Evolutionary conservation across 2,797 vertebrate species (phyloP), one percentile per base, ranked within the genome.

Genomic region (Hippopotamyrus pictus): DNA sequence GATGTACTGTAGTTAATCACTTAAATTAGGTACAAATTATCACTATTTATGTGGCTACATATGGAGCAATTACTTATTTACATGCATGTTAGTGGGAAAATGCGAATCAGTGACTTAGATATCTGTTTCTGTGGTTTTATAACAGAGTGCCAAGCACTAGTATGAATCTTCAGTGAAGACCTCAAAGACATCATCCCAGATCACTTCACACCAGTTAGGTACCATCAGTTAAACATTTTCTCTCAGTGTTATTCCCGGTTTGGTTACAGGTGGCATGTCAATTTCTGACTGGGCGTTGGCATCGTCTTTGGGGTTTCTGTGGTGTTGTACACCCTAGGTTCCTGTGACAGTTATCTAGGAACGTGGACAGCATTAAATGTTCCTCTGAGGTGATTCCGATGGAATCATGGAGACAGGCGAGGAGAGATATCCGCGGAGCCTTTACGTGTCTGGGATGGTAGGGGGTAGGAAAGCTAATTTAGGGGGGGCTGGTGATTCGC

Each of bases 401-500:
- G 29, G 29, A 73, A 73, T 73, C 46, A 62, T 44, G 57, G 57
- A 11, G 86, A 59, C 51, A 91, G 76, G 62, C n/a, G 53, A 88
- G 88, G 90, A 90, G 25, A 88, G 76, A 91, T 88, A 92, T 92
- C 41, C 2, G 12, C 8, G 0, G n/a, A 79, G 89, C 57, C 84
- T 91, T 87, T 33, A 33, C 83, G 2, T 14, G 19, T 51, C 22
- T 89, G 88, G 79, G 25, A 44, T 89, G 90, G 59, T 88, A 90
- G 85, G 90, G 89, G 89, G 87, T 82, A 87, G 88, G 88, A 2
- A 62, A 92, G 90, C 92, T 93, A 89, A 93, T 93, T 93, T 46
- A 12, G 90, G 90, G 94, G 41, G 92, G 91, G 90, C 90, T 92
- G 91, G 92, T 91, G 91, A 90, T 91, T 92, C 94, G 93, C 94